phyloP scores from a whole-genome alignment of 2,113 vertebrate species.

The Hydropotes inermis region DNA sequence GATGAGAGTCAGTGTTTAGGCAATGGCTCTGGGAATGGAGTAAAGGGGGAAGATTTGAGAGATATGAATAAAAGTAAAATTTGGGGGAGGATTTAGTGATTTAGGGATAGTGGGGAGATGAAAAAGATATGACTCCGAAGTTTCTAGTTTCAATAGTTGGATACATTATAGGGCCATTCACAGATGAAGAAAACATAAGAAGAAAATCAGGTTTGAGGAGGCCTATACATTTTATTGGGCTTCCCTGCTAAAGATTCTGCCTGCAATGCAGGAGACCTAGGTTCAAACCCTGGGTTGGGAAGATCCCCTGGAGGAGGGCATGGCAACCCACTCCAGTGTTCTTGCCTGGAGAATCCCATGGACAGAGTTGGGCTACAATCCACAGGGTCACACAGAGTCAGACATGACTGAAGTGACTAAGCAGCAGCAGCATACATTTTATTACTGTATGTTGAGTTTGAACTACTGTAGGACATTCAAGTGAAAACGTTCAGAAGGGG shows the following conservation, averaged over 20 bases:
- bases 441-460: not conserved
- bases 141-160: slow-evolving; percentile 1
- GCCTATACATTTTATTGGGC: not conserved
- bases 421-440: not conserved
- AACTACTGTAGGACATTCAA: not conserved
- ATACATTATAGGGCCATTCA: not conserved
- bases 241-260: not conserved
- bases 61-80: not conserved
- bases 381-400: not conserved
- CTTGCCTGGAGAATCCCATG: not conserved
- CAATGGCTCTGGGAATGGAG: not conserved
- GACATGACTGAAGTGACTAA: not conserved
- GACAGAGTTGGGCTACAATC: not conserved
- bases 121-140: not conserved
- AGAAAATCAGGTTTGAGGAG: not conserved
- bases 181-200: not conserved
- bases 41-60: not conserved
- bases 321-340: not conserved
- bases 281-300: not conserved
- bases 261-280: not conserved
- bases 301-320: not conserved
- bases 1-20: not conserved
- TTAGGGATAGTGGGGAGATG: not conserved
- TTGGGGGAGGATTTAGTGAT: not conserved
- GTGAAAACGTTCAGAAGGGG: not conserved